Evolutionary conservation across 2,797 vertebrate genomes (phyloP).

Genomic region (Esox lucius): DNA sequence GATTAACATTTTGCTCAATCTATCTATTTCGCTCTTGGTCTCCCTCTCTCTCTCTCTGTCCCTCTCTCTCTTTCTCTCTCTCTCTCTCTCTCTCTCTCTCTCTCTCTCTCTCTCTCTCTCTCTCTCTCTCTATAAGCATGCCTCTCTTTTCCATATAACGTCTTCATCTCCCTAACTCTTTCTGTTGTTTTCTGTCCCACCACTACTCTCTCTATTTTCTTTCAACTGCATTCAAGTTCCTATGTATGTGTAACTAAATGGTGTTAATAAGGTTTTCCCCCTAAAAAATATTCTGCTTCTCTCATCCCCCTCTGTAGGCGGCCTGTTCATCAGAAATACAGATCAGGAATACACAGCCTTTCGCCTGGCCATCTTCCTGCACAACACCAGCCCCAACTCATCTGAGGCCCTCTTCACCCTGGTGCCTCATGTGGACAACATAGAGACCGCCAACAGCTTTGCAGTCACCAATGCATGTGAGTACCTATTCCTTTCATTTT

Average conservation of each 20-base stretch:
- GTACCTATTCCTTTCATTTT: conserved; percentile 64
- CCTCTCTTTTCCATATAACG: neutral
- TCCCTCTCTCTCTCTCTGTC: neutral
- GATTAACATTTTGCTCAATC: neutral
- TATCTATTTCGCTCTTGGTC: neutral
- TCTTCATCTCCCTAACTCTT: conserved; percentile 10
- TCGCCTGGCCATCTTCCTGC: conserved; percentile 97
- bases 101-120: conserved; percentile 5
- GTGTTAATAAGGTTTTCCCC: neutral
- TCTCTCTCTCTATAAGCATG: neutral
- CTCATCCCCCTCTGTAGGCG: conserved; percentile 64
- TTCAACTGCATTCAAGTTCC: neutral
- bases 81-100: conserved; percentile 5
- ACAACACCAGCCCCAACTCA: conserved; percentile 98
- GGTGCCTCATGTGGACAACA: conserved; percentile 99
- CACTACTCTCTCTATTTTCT: conserved; percentile 13
- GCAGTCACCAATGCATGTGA: conserved; percentile 99
- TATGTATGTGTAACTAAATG: neutral
- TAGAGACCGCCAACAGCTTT: conserved; percentile 99
- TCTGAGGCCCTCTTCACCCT: conserved; percentile 98
- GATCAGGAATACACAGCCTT: conserved; percentile 99
- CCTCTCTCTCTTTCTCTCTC: neutral
- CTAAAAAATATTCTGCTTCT: neutral
- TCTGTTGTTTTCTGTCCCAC: conserved; percentile 10
- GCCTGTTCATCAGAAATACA: conserved; percentile 98